Percentiles rank a stretch among this genome's conserved stretches.
Evolutionary conservation across 2,113 vertebrate species (phyloP).

Genomic region (Hippocampus comes): DNA sequence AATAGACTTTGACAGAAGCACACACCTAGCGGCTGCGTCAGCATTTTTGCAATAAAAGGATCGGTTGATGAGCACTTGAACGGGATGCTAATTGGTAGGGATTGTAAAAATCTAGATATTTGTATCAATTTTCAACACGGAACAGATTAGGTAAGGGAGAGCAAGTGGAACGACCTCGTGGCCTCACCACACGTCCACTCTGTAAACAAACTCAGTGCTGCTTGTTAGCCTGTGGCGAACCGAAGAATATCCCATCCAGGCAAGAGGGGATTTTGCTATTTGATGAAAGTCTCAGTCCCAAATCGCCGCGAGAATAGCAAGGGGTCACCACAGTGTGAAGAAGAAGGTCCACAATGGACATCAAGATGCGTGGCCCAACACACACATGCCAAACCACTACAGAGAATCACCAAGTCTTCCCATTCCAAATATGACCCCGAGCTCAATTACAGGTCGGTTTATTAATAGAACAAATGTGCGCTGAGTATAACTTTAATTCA

Average conservation of each 20-base stretch:
- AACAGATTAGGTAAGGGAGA: too few relatives aligned
- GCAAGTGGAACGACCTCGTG: too few relatives aligned
- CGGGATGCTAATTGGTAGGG: not conserved
- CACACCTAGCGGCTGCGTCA: not conserved
- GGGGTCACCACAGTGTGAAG: constrained; percentile 5
- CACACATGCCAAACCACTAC: constrained; percentile 18
- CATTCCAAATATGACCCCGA: constrained; percentile 35
- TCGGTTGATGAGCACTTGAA: not conserved
- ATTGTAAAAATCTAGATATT: too few relatives aligned
- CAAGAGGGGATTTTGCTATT: constrained; percentile 1
- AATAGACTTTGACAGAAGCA: constrained; percentile 4
- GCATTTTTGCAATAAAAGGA: not conserved
- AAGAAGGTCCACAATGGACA: constrained; percentile 38
- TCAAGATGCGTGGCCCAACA: not conserved
- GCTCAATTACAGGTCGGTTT: constrained; percentile 48
- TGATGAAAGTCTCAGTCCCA: too few relatives aligned
- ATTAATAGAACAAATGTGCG: constrained; percentile 43
- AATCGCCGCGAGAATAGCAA: too few relatives aligned
- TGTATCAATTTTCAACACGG: too few relatives aligned
- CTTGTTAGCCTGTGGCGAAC: too few relatives aligned
- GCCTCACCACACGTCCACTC: too few relatives aligned
- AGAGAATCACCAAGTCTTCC: constrained; percentile 34
- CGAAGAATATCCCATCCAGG: constrained; percentile 25
- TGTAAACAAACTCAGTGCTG: too few relatives aligned
- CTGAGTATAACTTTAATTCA: constrained; percentile 20